Base-by-base conservation (phyloP, 1,140 invertebrate genomes). In the Drosophila equinoxialis region DNA sequence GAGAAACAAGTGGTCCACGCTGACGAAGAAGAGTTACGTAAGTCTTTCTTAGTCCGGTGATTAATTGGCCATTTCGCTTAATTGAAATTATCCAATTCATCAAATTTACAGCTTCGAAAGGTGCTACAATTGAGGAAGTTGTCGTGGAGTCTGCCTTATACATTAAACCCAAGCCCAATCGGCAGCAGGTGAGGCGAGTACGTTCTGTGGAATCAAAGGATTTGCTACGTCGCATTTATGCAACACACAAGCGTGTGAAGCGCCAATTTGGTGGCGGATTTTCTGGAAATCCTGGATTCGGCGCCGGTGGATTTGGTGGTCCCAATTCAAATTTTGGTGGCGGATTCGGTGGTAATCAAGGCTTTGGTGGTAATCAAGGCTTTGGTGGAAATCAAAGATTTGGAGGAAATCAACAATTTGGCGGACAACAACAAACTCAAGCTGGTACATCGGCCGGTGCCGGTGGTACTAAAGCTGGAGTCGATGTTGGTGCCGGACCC, bases 71-170 rank as follows among this genome's bases (percentile, higher is more conserved):
- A 3, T 39, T 39, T 37, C 0, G 30, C 3, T 23, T 5, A 65
- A 39, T 65, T 13, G 3, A 23, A 2, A 54, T 67, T 11, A 11
- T 59, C 14, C 11, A 8, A 17, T 30, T 13, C 37, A 13, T 3
- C 10, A 20, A 41, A 14, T 58, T 20, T 55, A 17, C 64, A 90
- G 90, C 87, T n/a, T 35, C 67, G 1, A 82, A 77, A 51, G 90
- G 90, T 8, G 79, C 82, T 20, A 77, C 83, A 2, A 89, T 92
- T 33, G 92, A 92, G 61, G 92, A 92, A 74, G 91, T 92, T 7
- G 77, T 92, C 1, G 81, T 92, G 17, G 90, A 92, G 58, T 92
- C 92, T 2, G 91, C 83, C 30, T 77, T 92, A n/a, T 86, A 82
- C 63, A 92, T 92, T 10, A 89, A 85, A 41, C 79, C 87, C 1